Conservation (phyloP, 2,888 invertebrate genomes). For the Laothoe populi region DNA sequence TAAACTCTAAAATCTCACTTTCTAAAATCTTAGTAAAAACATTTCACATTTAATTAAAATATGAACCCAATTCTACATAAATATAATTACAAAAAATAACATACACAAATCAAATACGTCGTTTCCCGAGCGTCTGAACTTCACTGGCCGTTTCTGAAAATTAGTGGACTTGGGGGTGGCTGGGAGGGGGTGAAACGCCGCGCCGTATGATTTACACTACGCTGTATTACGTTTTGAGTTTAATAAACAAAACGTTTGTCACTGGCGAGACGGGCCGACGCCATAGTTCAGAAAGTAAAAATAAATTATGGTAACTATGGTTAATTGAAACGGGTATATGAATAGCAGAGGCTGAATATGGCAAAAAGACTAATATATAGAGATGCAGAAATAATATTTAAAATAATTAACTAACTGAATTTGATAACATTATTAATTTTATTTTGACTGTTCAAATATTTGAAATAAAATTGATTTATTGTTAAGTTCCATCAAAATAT, state of each 20-base stretch:
- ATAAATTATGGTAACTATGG: neutral
- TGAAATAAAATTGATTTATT: too few relatives aligned
- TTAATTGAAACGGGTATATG: neutral
- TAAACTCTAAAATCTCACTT: too few relatives aligned
- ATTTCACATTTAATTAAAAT: neutral
- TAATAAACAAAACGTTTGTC: conserved; percentile 85
- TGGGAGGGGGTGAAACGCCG: conserved; percentile 54
- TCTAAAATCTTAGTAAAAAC: too few relatives aligned
- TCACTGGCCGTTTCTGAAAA: conserved; percentile 80
- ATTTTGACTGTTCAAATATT: too few relatives aligned
- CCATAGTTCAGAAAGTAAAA: conserved; percentile 28
- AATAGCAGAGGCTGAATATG: neutral
- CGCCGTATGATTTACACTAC: conserved; percentile 86
- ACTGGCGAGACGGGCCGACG: conserved; percentile 61
- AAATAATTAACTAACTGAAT: too few relatives aligned
- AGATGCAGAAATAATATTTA: neutral
- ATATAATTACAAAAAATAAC: conserved; percentile 17
- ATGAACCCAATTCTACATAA: neutral
- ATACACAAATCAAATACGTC: conserved; percentile 11
- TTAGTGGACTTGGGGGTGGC: conserved; percentile 69
- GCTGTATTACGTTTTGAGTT: conserved; percentile 87
- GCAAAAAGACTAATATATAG: neutral
- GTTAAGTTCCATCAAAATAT: too few relatives aligned
- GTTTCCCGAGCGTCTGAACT: conserved; percentile 47
- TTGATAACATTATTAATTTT: too few relatives aligned